These are phyloP conservation scores for Sorex fumeus DNA, from an alignment of 2,113 vertebrate genomes.

Conservation along the genomic window DNA sequence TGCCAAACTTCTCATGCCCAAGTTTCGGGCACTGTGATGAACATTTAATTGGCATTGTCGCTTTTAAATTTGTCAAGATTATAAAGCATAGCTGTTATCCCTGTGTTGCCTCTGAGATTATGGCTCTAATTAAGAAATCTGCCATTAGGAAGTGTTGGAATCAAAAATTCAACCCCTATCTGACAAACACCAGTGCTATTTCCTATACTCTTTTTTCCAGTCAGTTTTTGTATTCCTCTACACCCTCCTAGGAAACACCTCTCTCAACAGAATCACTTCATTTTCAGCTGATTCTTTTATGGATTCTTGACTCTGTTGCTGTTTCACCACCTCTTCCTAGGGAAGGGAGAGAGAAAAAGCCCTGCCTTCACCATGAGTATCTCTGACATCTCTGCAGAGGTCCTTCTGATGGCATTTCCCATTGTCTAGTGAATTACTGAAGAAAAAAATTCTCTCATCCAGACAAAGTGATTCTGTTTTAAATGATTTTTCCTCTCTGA, in stretches of 20 bases:
- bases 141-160: not conserved
- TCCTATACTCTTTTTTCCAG: not conserved
- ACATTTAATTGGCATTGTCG: not conserved
- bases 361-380: not conserved
- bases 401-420: constrained; percentile 6
- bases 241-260: not conserved
- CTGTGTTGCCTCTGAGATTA: not conserved
- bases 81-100: not conserved
- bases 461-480: constrained; percentile 30
- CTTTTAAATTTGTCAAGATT: constrained; percentile 17
- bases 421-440: constrained; percentile 16
- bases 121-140: not conserved
- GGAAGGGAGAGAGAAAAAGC: not conserved
- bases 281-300: not conserved
- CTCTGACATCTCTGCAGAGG: not conserved
- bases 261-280: not conserved
- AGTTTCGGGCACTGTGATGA: not conserved
- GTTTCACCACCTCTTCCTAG: not conserved
- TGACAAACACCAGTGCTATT: not conserved
- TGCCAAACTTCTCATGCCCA: too few relatives aligned
- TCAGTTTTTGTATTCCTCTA: not conserved
- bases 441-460: not conserved
- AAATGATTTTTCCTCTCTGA: constrained; percentile 49
- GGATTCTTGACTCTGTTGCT: not conserved
- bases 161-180: not conserved